phyloP scores from a whole-genome alignment of 2,113 vertebrate species.

The Lepisosteus oculatus region DNA sequence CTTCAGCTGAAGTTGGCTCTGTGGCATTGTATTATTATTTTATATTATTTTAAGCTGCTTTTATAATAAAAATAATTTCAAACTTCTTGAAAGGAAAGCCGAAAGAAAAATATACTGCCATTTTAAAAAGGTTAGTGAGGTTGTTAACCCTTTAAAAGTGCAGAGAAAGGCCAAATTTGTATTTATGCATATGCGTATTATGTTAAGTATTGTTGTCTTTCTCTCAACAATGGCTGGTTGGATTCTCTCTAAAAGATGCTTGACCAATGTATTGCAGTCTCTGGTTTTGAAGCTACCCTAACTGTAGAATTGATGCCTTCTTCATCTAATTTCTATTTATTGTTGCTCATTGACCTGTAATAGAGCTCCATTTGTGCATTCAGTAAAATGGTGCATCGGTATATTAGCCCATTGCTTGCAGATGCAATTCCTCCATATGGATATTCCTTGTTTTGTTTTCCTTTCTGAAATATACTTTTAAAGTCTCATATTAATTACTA shows the following conservation, averaged over 20 bases:
- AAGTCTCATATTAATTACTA: too few relatives aligned
- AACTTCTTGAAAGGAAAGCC: not conserved
- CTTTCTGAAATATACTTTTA: too few relatives aligned
- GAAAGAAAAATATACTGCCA: not conserved
- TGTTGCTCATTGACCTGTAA: conserved; percentile 23
- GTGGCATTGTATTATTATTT: not conserved
- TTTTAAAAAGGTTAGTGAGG: not conserved
- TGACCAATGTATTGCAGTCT: not conserved
- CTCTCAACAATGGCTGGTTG: not conserved
- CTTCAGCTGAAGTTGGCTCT: conserved; percentile 5
- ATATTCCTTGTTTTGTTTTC: conserved; percentile 1
- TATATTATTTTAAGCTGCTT: not conserved
- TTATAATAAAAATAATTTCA: not conserved
- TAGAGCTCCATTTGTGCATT: conserved; percentile 12
- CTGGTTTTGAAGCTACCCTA: not conserved
- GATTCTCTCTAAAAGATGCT: too few relatives aligned
- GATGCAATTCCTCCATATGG: conserved; percentile 3
- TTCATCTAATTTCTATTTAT: conserved; percentile 4
- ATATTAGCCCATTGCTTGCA: conserved; percentile 9
- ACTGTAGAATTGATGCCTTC: not conserved
- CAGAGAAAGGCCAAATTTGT: not conserved
- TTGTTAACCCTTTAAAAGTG: not conserved
- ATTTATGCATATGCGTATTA: not conserved
- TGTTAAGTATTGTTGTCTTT: not conserved
- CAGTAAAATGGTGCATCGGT: conserved; percentile 12